Evolutionary conservation across 2,888 invertebrate genomes (phyloP), one percentile per base, ranked within the genome.

Genomic region (Chymomyza procnemis): DNA sequence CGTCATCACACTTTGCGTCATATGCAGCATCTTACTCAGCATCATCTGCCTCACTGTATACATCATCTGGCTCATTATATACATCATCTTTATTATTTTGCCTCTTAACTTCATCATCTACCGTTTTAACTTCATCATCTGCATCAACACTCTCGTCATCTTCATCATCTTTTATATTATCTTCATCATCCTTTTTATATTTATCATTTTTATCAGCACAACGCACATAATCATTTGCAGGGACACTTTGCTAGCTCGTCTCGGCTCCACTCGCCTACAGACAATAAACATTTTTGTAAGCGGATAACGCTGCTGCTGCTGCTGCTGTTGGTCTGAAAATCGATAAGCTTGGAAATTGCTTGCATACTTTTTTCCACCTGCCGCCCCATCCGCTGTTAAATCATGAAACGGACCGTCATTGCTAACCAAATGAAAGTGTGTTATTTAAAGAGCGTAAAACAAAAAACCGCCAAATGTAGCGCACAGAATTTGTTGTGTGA

Each of bases 211-310:
- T 26, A 26, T 26, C 26, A 26, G 65, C 52, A 47, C 50, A 64
- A 30, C 21, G 46, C 12, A 19, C 48, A 55, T 55, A 26, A 74
- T 54, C 74, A 34, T 60, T 56, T 52, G 48, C 60, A 66, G 41
- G 34, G 46, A 59, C 19, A 59, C 12, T 59, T n/a, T 14, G 46
- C 34, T n/a, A 41, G 26, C 26, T 26, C 34, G 34, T 41, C 18
- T 56, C 58, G 48, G 47, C 59, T 46, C 47, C 41, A 26, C 8
- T 26, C 34, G 26, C 50, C 68, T 34, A 52, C 71, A 63, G 66
- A 74, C 73, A 74, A 75, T 69, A 74, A 74, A 74, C 66, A 75
- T 74, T 74, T 70, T 21, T 14, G 61, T 60, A 57, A 64, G 64
- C 21, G 58, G 61, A 66, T 61, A 61, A 57, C 61, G 21, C 57